These are phyloP conservation scores for Tuberolachnus salignus DNA, from an alignment of 2,888 invertebrate genomes.

Conservation along the genomic window DNA sequence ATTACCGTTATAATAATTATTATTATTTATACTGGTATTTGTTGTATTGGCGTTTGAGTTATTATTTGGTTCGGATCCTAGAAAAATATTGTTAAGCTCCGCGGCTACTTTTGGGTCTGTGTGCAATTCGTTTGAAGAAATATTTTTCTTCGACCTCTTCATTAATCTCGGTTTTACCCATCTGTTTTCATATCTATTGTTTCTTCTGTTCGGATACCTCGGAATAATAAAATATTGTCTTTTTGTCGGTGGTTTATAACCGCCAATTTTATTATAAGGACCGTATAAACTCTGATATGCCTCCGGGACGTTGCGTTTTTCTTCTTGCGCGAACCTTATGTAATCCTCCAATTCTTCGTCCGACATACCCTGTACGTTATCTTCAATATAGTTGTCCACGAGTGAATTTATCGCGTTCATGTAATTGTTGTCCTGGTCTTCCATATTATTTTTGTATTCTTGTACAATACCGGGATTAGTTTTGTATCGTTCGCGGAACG, in stretches of 20 bases:
- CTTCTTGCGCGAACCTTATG: not conserved
- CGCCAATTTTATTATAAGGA: not conserved
- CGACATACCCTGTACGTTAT: slow-evolving; percentile 37
- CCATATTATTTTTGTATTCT: slow-evolving; percentile 31
- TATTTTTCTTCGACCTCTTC: slow-evolving; percentile 44
- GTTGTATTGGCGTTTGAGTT: not conserved
- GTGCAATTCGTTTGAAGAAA: slow-evolving; percentile 38
- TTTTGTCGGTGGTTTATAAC: not conserved
- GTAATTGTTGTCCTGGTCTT: slow-evolving; percentile 28
- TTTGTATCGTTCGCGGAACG: slow-evolving; percentile 59
- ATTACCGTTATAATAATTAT: not conserved
- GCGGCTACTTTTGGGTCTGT: slow-evolving; percentile 75
- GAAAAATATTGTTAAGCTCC: slow-evolving; percentile 73
- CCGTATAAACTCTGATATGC: slow-evolving; percentile 25
- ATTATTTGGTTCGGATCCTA: slow-evolving; percentile 22
- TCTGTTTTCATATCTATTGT: slow-evolving; percentile 13
- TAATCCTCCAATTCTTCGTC: slow-evolving; percentile 43
- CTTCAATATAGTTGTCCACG: slow-evolving; percentile 42
- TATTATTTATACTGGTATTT: not conserved
- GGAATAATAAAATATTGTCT: slow-evolving; percentile 26
- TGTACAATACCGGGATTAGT: slow-evolving; percentile 54
- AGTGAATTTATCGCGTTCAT: slow-evolving; percentile 40
- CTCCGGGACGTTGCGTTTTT: slow-evolving; percentile 28
- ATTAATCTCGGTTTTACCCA: slow-evolving; percentile 48
- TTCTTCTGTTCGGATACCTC: not conserved